Evolutionary conservation across 2,113 vertebrate species (phyloP).

Genomic region (Thunnus maccoyii): DNA sequence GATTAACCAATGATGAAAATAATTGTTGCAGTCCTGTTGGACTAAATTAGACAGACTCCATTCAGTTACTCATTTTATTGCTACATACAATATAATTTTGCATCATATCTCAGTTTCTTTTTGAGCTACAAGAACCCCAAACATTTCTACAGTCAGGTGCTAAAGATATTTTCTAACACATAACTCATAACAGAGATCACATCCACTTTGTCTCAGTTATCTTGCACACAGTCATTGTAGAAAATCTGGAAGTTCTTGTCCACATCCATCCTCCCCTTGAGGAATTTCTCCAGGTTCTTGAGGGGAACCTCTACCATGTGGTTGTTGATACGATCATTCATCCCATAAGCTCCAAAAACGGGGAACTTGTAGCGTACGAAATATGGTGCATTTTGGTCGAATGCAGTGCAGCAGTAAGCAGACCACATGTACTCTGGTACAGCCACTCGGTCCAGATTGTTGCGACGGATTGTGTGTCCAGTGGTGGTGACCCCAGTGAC

Average conservation of each 20-base stretch:
- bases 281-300: constrained; percentile 81
- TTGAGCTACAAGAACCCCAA: background rate
- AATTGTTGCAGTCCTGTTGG: background rate
- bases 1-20: background rate
- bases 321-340: constrained; percentile 79
- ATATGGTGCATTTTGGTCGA: constrained; percentile 81
- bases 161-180: background rate
- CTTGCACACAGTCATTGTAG: constrained; percentile 80
- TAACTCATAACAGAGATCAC: background rate
- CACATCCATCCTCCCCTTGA: constrained; percentile 80
- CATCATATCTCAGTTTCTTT: constrained; percentile 55
- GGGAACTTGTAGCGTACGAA: constrained; percentile 83
- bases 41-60: constrained; percentile 6
- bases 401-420: constrained; percentile 79
- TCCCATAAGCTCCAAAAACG: constrained; percentile 75
- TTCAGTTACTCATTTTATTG: constrained; percentile 30
- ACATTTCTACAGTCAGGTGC: background rate
- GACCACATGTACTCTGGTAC: constrained; percentile 82
- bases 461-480: constrained; percentile 77
- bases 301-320: constrained; percentile 80
- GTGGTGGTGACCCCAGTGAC: constrained; percentile 79
- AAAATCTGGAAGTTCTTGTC: constrained; percentile 85
- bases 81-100: background rate
- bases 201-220: constrained; percentile 50
- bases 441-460: constrained; percentile 76